A percentile compares a stretch with the other conserved stretches of the same genome.
Conservation (phyloP, 2,888 invertebrate species). For the Taenaris catops region DNA sequence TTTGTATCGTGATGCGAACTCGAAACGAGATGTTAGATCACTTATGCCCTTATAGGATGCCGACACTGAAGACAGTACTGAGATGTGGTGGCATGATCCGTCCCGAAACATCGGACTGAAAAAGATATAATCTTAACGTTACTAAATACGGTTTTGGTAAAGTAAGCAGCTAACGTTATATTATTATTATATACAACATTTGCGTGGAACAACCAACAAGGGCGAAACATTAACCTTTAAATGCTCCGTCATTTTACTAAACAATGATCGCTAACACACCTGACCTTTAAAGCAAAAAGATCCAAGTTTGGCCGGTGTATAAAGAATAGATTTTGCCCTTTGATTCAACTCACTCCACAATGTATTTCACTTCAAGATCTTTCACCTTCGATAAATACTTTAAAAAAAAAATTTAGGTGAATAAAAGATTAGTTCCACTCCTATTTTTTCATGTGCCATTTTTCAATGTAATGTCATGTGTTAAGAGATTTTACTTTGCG, state of each 20-base stretch:
- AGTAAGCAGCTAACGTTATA: too few relatives aligned
- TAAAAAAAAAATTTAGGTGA: too few relatives aligned
- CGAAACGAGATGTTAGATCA: constrained; percentile 74
- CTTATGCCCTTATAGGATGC: constrained; percentile 88
- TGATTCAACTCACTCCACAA: too few relatives aligned
- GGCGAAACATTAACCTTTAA: constrained; percentile 5
- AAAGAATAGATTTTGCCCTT: not conserved
- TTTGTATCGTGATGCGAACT: constrained; percentile 86
- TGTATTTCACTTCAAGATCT: too few relatives aligned
- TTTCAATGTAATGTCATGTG: too few relatives aligned
- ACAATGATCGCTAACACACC: constrained; percentile 9
- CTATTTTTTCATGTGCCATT: too few relatives aligned
- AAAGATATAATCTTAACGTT: constrained; percentile 4
- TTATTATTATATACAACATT: too few relatives aligned
- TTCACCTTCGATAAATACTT: too few relatives aligned
- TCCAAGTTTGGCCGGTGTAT: not conserved
- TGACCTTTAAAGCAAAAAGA: constrained; percentile 13
- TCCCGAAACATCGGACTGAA: constrained; percentile 87
- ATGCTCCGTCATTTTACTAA: constrained; percentile 4
- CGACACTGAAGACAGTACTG: constrained; percentile 89
- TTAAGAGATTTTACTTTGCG: too few relatives aligned
- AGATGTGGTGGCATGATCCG: constrained; percentile 88
- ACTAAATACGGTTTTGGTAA: constrained; percentile 2
- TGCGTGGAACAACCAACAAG: constrained; percentile 3
- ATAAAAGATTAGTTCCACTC: too few relatives aligned